phyloP scores from a whole-genome alignment of 37 sponge, comb jelly and placozoan species.

The Tethya wilhelma region DNA sequence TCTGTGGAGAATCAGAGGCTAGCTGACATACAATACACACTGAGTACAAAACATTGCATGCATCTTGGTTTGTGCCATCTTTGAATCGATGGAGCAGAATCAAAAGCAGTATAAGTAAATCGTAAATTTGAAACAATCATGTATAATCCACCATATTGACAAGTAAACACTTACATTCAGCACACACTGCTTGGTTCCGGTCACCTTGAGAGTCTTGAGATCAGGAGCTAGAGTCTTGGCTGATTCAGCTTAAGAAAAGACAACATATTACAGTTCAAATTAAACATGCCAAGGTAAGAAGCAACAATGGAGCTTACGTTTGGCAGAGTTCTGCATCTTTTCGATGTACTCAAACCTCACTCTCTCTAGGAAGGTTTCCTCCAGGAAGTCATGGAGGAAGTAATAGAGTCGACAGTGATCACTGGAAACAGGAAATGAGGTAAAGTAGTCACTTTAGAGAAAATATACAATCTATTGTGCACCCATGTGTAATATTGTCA shows the following conservation, averaged over 20 bases:
- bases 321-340: conserved; percentile 58
- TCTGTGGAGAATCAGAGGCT: too few relatives aligned
- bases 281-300: background rate
- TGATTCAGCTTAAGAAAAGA: conserved; percentile 35
- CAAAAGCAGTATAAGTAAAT: too few relatives aligned
- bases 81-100: too few relatives aligned
- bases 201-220: conserved; percentile 33
- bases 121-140: too few relatives aligned
- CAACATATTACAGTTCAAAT: background rate
- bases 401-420: conserved; percentile 47
- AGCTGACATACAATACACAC: too few relatives aligned
- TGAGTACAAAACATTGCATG: too few relatives aligned
- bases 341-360: conserved; percentile 62
- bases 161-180: conserved; percentile 52
- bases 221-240: conserved; percentile 35
- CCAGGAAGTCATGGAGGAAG: conserved; percentile 89
- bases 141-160: too few relatives aligned
- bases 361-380: conserved; percentile 77
- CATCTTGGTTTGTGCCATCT: too few relatives aligned
- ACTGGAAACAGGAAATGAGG: background rate
- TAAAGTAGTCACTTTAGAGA: background rate
- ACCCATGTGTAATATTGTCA: background rate
- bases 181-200: conserved; percentile 43
- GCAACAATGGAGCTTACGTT: conserved; percentile 54
- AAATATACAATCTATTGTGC: background rate